phyloP scores from a whole-genome alignment of 2,797 vertebrate genomes.

The Selene dorsalis region DNA sequence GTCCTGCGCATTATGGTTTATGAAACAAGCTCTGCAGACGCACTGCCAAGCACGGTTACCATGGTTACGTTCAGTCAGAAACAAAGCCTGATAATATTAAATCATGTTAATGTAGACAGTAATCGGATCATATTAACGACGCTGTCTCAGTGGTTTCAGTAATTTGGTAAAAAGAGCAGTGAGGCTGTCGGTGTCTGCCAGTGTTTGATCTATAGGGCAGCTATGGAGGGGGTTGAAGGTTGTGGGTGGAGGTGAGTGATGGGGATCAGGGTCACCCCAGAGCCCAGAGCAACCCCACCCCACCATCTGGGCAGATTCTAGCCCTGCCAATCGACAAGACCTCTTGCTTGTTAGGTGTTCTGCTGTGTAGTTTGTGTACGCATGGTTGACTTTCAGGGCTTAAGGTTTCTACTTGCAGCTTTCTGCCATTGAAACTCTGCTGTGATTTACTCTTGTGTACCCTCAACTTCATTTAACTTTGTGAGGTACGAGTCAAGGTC shows the following conservation, averaged over 20 bases:
- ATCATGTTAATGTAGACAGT: constrained; percentile 37
- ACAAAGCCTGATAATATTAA: constrained; percentile 22
- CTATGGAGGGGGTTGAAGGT: neutral
- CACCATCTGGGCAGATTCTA: constrained; percentile 59
- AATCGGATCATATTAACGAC: constrained; percentile 20
- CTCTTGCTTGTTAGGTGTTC: constrained; percentile 34
- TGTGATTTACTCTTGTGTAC: constrained; percentile 30
- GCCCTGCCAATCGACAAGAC: constrained; percentile 36
- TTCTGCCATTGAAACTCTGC: constrained; percentile 42
- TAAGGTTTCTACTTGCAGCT: constrained; percentile 40
- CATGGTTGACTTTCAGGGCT: constrained; percentile 47
- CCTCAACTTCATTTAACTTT: constrained; percentile 39
- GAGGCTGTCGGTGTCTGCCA: constrained; percentile 29
- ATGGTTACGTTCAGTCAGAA: constrained; percentile 23
- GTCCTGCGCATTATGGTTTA: neutral
- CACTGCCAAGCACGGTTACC: neutral
- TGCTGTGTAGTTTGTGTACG: constrained; percentile 41
- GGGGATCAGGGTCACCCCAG: constrained; percentile 9
- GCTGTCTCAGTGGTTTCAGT: constrained; percentile 7
- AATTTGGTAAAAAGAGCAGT: constrained; percentile 14
- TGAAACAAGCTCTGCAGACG: neutral
- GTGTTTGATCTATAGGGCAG: constrained; percentile 10
- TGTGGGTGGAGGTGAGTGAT: constrained; percentile 2
- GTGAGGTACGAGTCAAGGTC: constrained; percentile 42
- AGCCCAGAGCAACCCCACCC: constrained; percentile 13